Evolutionary conservation across 2,113 vertebrate genomes (phyloP).

Genomic region (Hypanus sabinus): DNA sequence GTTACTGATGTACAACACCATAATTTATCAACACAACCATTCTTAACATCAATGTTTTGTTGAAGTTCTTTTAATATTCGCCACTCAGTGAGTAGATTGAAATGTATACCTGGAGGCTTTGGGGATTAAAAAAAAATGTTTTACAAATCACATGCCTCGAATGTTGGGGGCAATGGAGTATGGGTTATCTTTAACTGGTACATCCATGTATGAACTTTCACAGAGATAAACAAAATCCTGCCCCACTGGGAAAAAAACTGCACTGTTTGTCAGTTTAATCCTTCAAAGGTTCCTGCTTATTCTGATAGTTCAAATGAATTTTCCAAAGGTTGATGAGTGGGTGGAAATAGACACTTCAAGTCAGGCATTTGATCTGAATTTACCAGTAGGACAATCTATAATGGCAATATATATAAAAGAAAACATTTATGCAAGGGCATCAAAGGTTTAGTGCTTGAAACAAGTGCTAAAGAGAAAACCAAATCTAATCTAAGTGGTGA

Average conservation of each 20-base stretch:
- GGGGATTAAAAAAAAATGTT: background rate
- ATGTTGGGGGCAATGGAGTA: background rate
- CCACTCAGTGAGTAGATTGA: background rate
- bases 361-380: background rate
- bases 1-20: background rate
- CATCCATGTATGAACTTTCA: background rate
- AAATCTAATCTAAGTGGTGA: too few species aligned
- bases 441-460: slow-evolving; percentile 4
- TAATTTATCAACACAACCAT: background rate
- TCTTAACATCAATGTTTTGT: background rate
- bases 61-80: slow-evolving; percentile 3
- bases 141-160: background rate
- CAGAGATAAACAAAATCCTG: background rate
- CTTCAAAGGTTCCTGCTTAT: background rate
- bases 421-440: background rate
- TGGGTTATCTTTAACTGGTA: background rate
- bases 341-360: background rate
- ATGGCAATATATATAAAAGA: background rate
- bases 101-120: background rate
- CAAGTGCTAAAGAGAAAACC: background rate
- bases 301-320: background rate
- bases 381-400: background rate
- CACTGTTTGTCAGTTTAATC: background rate
- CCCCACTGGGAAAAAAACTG: background rate
- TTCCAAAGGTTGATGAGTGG: too few species aligned